Base-by-base conservation (phyloP, 2,888 invertebrate species). In the Cataglyphis altisquamis region DNA sequence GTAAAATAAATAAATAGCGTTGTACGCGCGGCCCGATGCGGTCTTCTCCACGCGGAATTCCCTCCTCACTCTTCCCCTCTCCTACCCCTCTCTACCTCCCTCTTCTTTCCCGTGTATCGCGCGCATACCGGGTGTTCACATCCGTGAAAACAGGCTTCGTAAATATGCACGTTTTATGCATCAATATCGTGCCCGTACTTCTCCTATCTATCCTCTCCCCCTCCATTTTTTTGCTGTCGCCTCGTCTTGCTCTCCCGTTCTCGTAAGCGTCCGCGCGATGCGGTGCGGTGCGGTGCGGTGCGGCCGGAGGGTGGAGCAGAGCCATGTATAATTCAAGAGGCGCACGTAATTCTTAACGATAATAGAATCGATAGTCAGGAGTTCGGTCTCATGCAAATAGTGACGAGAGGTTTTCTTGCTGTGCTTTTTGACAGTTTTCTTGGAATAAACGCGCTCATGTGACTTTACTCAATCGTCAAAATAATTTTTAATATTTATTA, bases 121-220 rank as follows among this genome's bases (percentile, higher is more conserved):
- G 85, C 88, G 92, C 94, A 94, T 94, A 94, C 94, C 94, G 93
- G 93, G 91, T 93, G 93, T 93, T 94, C 94, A 94, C 93, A 93
- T 93, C 94, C 93, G 94, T 94, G 94, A 94, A 94, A 94, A 94
- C 93, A 94, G 93, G 93, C 93, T 93, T 91, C 93, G 92, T 92
- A 93, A 92, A 93, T 93, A 93, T 92, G 91, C 93, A 91, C 91
- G 92, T 93, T 93, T 93, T 93, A 93, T 93, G 92, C 93, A 92
- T 93, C 93, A 91, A 94, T 94, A 93, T 90, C 89, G 86, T 78
- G 87, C 82, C 77, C 85, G 82, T 82, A 85, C 86, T 85, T 83
- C 87, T 81, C 67, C 52, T 57, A 48, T 64, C 66, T 63, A 21
- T 18, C 41, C 45, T 52, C 84, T n/a, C 36, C 36, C 36, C 32